Percentiles rank a stretch among this genome's conserved stretches.
Conservation (phyloP, 2,888 invertebrate genomes). For the Syritta pipiens region DNA sequence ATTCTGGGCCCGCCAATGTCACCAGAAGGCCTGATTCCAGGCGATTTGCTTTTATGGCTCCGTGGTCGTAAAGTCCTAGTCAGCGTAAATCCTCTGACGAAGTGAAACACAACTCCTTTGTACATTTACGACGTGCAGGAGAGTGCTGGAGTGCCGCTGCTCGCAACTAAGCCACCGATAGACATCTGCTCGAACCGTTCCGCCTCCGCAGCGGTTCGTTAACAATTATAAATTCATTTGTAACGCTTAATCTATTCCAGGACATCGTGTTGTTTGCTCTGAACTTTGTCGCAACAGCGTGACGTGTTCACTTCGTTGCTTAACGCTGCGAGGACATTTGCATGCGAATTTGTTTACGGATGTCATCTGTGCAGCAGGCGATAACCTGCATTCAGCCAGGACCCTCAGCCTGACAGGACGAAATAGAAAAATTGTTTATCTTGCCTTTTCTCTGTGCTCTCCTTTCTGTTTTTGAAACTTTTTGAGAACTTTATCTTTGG, state of each 20-base stretch:
- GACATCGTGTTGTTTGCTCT: conserved; percentile 30
- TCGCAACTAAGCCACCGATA: conserved; percentile 2
- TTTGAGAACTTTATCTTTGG: conserved; percentile 39
- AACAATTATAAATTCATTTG: conserved; percentile 44
- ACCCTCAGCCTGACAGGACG: conserved; percentile 29
- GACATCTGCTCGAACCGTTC: conserved; percentile 20
- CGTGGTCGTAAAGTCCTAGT: conserved; percentile 31
- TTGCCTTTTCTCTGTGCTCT: too few relatives aligned
- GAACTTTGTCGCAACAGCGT: conserved; percentile 21
- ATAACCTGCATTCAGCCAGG: conserved; percentile 19
- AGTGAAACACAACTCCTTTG: conserved; percentile 26
- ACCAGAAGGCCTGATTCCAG: conserved; percentile 5
- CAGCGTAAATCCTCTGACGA: conserved; percentile 22
- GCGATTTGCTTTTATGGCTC: conserved; percentile 30
- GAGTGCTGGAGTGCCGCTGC: not conserved
- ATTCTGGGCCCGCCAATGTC: not conserved
- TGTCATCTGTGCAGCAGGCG: conserved; percentile 30
- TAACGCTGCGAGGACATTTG: conserved; percentile 48
- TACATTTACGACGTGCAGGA: not conserved
- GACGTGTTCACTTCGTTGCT: conserved; percentile 20
- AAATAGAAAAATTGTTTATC: conserved; percentile 42
- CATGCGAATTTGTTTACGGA: conserved; percentile 37
- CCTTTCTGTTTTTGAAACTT: conserved; percentile 23
- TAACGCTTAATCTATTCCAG: not conserved
- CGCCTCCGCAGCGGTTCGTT: not conserved